Percentiles rank a stretch among this genome's conserved stretches.
Conservation (phyloP, 1,140 invertebrate species). For the Drosophila kanapiae region DNA sequence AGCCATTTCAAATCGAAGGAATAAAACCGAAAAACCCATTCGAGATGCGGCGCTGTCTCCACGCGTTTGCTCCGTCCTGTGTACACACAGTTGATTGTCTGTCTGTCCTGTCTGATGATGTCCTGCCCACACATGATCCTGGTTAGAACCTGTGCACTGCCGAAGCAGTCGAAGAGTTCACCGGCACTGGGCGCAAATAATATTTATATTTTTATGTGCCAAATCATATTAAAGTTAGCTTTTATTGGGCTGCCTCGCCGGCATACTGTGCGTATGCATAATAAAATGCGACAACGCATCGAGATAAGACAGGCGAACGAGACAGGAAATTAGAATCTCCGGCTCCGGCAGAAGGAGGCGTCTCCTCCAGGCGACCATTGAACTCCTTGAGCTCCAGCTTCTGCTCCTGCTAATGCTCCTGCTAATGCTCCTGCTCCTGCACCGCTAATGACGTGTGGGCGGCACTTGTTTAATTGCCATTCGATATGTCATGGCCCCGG, state of each 20-base stretch:
- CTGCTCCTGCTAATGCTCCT: not conserved
- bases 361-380: constrained; percentile 49
- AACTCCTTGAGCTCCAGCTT: constrained; percentile 22
- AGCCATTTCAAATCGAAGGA: constrained; percentile 47
- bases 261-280: constrained; percentile 73
- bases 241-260: constrained; percentile 62
- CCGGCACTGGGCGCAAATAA: constrained; percentile 66
- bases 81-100: constrained; percentile 51
- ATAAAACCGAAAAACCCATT: constrained; percentile 59
- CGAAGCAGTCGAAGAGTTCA: constrained; percentile 35
- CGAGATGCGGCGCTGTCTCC: constrained; percentile 48
- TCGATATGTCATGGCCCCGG: constrained; percentile 63
- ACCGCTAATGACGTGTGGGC: constrained; percentile 59
- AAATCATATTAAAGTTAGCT: constrained; percentile 78
- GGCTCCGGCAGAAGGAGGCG: constrained; percentile 27
- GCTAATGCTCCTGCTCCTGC: not conserved
- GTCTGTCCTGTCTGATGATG: constrained; percentile 32
- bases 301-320: constrained; percentile 74
- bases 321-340: constrained; percentile 72
- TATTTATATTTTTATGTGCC: constrained; percentile 81
- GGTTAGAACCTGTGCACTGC: constrained; percentile 41
- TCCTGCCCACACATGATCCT: constrained; percentile 38
- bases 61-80: constrained; percentile 31
- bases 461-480: constrained; percentile 76
- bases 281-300: constrained; percentile 73